Conservation (phyloP, 2,888 invertebrate genomes). For the Athrips mouffetella region DNA sequence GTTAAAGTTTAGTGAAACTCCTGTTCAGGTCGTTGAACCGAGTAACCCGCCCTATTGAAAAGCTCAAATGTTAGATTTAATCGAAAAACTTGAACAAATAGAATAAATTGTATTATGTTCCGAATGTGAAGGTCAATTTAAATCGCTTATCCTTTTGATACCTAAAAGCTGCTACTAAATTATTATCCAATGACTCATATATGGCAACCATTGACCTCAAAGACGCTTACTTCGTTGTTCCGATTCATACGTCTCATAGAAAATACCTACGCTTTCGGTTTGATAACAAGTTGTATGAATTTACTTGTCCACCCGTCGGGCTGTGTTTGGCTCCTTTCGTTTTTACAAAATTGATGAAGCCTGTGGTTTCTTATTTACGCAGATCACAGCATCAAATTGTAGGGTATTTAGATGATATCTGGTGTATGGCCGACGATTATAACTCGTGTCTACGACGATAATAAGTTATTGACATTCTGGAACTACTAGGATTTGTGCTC, state of each 20-base stretch:
- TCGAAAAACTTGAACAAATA: too few species aligned
- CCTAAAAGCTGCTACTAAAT: constrained; percentile 5
- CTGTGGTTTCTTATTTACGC: constrained; percentile 4
- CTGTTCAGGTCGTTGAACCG: neutral
- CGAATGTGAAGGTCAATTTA: too few species aligned
- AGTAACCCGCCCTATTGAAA: neutral
- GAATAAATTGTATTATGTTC: too few species aligned
- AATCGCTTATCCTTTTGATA: too few species aligned
- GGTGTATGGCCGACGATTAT: neutral
- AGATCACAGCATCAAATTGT: neutral
- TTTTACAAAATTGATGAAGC: constrained; percentile 6
- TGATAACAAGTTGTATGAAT: constrained; percentile 6
- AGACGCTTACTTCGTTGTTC: constrained; percentile 5
- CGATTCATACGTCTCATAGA: constrained; percentile 6
- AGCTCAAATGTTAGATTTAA: neutral
- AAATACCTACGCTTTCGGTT: constrained; percentile 6
- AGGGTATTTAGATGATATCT: constrained; percentile 6
- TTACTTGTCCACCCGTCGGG: constrained; percentile 5
- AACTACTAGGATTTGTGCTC: too few species aligned
- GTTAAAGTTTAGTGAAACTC: neutral
- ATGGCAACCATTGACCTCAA: constrained; percentile 1
- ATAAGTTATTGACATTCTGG: too few species aligned
- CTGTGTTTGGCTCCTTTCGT: neutral
- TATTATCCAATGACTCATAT: neutral
- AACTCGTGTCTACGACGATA: neutral